A percentile compares a stretch with the other conserved stretches of the same genome.
Evolutionary conservation across 2,797 vertebrate genomes (phyloP).

Genomic region (Erithacus rubecula): DNA sequence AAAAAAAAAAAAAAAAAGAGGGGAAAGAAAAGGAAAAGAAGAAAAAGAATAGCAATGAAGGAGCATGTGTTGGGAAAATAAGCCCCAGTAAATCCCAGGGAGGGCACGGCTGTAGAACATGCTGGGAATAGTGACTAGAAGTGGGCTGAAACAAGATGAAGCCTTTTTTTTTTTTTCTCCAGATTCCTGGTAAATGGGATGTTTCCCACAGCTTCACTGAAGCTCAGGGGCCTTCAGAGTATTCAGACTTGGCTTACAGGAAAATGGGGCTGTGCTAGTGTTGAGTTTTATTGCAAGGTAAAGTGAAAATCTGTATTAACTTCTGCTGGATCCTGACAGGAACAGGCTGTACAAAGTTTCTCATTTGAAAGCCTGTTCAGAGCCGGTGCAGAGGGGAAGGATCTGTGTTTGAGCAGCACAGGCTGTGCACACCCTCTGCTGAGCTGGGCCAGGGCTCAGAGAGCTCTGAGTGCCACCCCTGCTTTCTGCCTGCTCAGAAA

Average conservation of each 20-base stretch:
- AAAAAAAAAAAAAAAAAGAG: not conserved
- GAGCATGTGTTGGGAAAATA: slow-evolving; percentile 43
- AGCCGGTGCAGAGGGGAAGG: not conserved
- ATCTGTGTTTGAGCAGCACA: not conserved
- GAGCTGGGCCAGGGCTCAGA: not conserved
- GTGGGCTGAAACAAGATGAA: not conserved
- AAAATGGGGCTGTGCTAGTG: not conserved
- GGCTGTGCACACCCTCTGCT: rapidly evolving
- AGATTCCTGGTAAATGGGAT: not conserved
- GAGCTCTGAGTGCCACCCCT: not conserved
- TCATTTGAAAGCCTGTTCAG: not conserved
- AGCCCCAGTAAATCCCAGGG: slow-evolving; percentile 42
- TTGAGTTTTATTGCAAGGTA: not conserved
- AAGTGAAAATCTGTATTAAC: not conserved
- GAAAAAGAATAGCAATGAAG: not conserved
- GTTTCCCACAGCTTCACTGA: not conserved
- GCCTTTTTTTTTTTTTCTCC: not conserved
- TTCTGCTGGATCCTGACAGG: not conserved
- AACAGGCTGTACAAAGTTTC: not conserved
- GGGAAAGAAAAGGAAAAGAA: not conserved
- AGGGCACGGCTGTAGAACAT: not conserved
- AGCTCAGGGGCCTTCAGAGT: not conserved
- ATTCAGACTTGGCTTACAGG: not conserved
- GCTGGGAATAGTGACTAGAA: not conserved
- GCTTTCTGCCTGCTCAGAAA: not conserved